Base-by-base conservation (phyloP, 2,888 invertebrate genomes). In the Pseudococcus jackbeardsleyi region DNA sequence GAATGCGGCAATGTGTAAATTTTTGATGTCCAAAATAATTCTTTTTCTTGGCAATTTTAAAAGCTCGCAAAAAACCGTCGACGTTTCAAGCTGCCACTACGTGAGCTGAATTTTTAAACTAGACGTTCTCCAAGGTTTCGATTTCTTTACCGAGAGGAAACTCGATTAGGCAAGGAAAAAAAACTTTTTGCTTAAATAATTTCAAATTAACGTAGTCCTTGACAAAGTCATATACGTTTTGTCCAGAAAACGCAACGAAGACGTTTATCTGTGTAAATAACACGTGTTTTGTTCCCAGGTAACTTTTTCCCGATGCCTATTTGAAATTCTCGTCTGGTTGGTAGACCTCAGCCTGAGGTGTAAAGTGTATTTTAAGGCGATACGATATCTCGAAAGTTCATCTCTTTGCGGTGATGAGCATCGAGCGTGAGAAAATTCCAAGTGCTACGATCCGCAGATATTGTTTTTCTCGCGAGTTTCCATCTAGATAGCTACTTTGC, bases 21-120 rank as follows among this genome's bases (percentile, higher is more conserved):
- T 72, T 72, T 72, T 72, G 68, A 72, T 72, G 68, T 33, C 68
- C 68, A 72, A 72, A 72, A 72, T 72, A 72, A 72, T 72, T 72
- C 68, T 72, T 72, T 72, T 72, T 72, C 68, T 72, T 72, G 68
- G 68, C 26, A 72, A 72, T 72, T 72, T 72, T 72, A 72, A 72
- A 33, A 72, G 68, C 68, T 72, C 33, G 68, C 68, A 26, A 72
- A 72, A 72, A 72, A 33, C 12, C 33, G 68, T 33, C 68, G 68
- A 72, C 68, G 33, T 72, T 72, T 72, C 33, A 72, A 72, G 68
- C 68, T 72, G 33, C 68, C 68, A 72, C 68, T 72, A 72, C 68
- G 68, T 33, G 68, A 72, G 33, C 68, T 72, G 68, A 72, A 72
- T 72, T 72, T 72, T 72, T 72, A 72, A 72, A 72, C 68, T 72